Evolutionary conservation across 1,140 invertebrate species (phyloP).

Genomic region (Papilio dardanus): DNA sequence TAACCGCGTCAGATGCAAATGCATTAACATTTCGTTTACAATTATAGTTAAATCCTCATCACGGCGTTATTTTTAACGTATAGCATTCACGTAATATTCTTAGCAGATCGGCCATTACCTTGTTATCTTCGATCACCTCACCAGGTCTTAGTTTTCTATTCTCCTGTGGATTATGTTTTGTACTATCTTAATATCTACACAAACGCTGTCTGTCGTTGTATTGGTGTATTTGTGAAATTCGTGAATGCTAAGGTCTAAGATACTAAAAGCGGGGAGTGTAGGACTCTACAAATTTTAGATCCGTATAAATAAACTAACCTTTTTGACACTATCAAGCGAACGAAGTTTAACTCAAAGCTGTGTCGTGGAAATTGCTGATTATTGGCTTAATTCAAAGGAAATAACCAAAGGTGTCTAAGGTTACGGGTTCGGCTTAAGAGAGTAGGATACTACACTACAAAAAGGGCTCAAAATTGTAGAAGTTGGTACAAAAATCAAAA

Average conservation of each 20-base stretch:
- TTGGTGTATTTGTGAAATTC: slow-evolving; percentile 45
- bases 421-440: slow-evolving; percentile 80
- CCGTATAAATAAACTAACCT: slow-evolving; percentile 60
- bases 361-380: slow-evolving; percentile 59
- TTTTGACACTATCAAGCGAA: slow-evolving; percentile 64
- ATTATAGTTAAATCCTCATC: slow-evolving; percentile 73
- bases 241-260: slow-evolving; percentile 52
- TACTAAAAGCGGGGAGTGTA: slow-evolving; percentile 71
- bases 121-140: slow-evolving; percentile 95
- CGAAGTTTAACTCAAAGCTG: slow-evolving; percentile 60
- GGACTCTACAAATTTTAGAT: slow-evolving; percentile 65
- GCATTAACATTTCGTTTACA: slow-evolving; percentile 66
- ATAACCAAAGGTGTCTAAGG: slow-evolving; percentile 65
- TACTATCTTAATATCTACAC: slow-evolving; percentile 75
- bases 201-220: slow-evolving; percentile 51
- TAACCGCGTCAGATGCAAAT: slow-evolving; percentile 74
- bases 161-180: slow-evolving; percentile 82
- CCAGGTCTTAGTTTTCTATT: slow-evolving; percentile 94
- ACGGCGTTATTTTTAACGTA: slow-evolving; percentile 74
- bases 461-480: slow-evolving; percentile 40
- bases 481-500: slow-evolving; percentile 42
- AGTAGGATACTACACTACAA: slow-evolving; percentile 62
- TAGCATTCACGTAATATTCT: slow-evolving; percentile 78
- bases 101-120: slow-evolving; percentile 94
- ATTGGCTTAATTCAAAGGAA: slow-evolving; percentile 60